Evolutionary conservation across 2,888 invertebrate genomes (phyloP).

Genomic region (Pharmacophagus antenor): DNA sequence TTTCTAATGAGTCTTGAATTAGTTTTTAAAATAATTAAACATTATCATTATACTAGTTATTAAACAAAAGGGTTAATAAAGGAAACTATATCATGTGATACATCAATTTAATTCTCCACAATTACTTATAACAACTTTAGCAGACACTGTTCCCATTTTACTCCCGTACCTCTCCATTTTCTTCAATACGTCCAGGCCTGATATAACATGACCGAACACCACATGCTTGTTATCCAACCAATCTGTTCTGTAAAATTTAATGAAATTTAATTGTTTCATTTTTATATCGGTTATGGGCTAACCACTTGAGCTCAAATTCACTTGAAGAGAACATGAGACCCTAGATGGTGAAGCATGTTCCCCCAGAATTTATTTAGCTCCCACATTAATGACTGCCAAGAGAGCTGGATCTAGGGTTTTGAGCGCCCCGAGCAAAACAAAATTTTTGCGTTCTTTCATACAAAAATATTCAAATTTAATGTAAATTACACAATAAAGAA

Average conservation of each 20-base stretch:
- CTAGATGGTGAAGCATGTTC: no score
- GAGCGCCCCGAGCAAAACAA: no score
- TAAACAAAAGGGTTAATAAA: not conserved
- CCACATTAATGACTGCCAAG: no score
- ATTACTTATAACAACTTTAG: constrained; percentile 89
- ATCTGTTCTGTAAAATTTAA: constrained; percentile 81
- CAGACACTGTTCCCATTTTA: constrained; percentile 88
- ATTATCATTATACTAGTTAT: not conserved
- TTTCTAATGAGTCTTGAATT: no score
- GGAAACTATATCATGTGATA: not conserved
- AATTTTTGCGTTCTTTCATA: no score
- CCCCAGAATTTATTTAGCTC: no score
- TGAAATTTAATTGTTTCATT: not conserved
- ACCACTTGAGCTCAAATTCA: no score
- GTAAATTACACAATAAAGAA: no score
- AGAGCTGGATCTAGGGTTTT: no score
- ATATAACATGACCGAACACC: constrained; percentile 97
- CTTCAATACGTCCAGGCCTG: constrained; percentile 94
- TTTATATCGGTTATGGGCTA: not conserved
- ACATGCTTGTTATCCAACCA: constrained; percentile 98
- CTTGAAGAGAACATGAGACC: no score
- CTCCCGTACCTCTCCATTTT: constrained; percentile 95
- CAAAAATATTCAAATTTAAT: no score
- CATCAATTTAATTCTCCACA: constrained; percentile 91
- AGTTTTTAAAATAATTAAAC: not conserved